Percentiles rank a stretch among this genome's conserved stretches.
Evolutionary conservation across 2,797 vertebrate genomes (phyloP).

Genomic region (Platyrinchus mystaceus): DNA sequence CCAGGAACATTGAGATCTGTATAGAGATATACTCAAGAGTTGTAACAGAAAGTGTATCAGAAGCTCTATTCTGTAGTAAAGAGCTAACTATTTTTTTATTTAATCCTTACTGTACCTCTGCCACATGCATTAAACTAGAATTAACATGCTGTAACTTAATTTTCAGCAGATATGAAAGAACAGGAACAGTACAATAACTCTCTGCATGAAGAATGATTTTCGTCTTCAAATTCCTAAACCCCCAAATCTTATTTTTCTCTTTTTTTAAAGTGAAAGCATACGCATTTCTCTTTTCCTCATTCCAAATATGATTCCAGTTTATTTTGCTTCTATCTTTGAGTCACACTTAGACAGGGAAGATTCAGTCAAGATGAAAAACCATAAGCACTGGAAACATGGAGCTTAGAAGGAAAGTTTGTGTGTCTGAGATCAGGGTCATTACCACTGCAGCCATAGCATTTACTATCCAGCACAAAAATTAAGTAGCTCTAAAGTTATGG

Average conservation of each 20-base stretch:
- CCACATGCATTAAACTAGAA: neutral
- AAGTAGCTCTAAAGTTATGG: neutral
- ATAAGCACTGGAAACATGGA: neutral
- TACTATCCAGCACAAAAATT: neutral
- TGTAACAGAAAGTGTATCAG: no score
- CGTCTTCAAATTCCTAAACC: neutral
- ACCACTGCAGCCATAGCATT: neutral
- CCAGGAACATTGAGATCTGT: neutral
- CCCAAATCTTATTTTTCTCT: neutral
- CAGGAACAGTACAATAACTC: neutral
- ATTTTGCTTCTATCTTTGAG: neutral
- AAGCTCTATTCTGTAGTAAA: neutral
- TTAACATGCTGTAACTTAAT: neutral
- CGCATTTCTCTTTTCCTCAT: neutral
- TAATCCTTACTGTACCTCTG: neutral
- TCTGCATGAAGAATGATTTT: neutral
- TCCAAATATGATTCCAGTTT: neutral
- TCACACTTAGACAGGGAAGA: neutral
- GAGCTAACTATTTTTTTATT: neutral
- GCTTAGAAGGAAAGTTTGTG: neutral
- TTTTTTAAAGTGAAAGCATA: neutral
- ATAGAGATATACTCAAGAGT: accelerated
- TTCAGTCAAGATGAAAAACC: neutral
- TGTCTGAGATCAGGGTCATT: neutral
- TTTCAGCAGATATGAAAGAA: neutral